Evolutionary conservation across 2,888 invertebrate genomes (phyloP).

Genomic region (Sympetrum striolatum): DNA sequence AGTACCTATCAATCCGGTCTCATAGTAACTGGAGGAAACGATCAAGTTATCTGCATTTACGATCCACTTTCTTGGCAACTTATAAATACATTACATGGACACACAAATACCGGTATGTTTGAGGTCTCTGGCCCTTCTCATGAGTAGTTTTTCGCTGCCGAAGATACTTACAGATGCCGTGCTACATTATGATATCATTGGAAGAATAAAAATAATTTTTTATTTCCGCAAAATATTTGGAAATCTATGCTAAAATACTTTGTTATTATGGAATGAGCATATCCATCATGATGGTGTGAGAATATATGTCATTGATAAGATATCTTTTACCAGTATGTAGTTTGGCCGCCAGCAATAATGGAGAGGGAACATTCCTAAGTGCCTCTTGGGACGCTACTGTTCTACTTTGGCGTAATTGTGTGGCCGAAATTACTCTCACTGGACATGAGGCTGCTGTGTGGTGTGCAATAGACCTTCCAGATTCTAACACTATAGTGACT

Average conservation of each 20-base stretch:
- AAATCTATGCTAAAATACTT: background rate
- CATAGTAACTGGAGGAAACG: constrained; percentile 89
- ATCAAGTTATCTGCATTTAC: constrained; percentile 82
- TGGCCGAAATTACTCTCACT: constrained; percentile 65
- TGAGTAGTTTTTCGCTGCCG: no score
- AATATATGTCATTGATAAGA: no score
- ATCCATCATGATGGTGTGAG: no score
- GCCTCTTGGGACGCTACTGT: constrained; percentile 95
- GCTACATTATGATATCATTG: no score
- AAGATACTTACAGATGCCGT: no score
- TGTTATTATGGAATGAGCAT: background rate
- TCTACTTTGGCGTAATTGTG: constrained; percentile 76
- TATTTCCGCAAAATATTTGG: background rate
- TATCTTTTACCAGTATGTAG: constrained; percentile 60
- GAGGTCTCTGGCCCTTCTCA: no score
- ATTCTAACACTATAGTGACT: constrained; percentile 70
- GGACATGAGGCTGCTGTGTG: constrained; percentile 89
- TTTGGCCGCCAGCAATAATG: constrained; percentile 60
- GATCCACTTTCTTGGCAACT: constrained; percentile 73
- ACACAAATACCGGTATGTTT: constrained; percentile 72
- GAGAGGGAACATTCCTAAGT: constrained; percentile 71
- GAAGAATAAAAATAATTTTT: no score
- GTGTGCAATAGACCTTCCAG: constrained; percentile 70
- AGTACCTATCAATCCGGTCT: constrained; percentile 75
- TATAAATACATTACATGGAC: constrained; percentile 75